Percentiles rank a stretch among this genome's conserved stretches.
Evolutionary conservation across 2,797 vertebrate species (phyloP).

Genomic region (Ctenochaetus hawaiiensis): DNA sequence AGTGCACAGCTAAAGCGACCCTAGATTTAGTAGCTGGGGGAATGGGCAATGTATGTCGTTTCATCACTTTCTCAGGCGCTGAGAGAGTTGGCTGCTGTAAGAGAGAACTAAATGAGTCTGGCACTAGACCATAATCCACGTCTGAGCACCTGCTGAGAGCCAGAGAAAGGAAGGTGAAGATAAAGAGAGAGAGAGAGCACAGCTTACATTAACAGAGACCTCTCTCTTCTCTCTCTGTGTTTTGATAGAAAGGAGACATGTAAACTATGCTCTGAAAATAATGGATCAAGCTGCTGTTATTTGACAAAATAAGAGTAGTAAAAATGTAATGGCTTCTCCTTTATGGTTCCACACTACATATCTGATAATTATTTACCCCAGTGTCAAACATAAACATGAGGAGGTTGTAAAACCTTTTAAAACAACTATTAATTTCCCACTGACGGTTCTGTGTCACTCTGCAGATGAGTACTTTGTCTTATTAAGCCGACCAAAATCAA

Average conservation of each 20-base stretch:
- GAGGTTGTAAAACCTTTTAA: not conserved
- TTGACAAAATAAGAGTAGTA: not conserved
- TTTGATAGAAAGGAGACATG: constrained; percentile 21
- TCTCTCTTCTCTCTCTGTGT: constrained; percentile 12
- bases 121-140: constrained; percentile 47
- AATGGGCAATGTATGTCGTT: constrained; percentile 21
- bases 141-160: constrained; percentile 61
- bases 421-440: not conserved
- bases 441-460: not conserved
- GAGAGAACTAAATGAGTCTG: constrained; percentile 53
- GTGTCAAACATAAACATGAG: constrained; percentile 1
- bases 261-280: constrained; percentile 24
- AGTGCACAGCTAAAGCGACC: not conserved
- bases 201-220: constrained; percentile 33
- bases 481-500: constrained; percentile 40
- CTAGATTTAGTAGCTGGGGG: constrained; percentile 19
- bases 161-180: constrained; percentile 43
- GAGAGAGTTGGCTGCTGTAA: constrained; percentile 43
- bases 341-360: not conserved
- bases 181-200: not conserved
- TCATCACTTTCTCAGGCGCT: constrained; percentile 16
- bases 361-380: not conserved
- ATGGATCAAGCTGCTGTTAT: constrained; percentile 21
- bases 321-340: not conserved
- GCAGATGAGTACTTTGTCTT: constrained; percentile 7